These are phyloP conservation scores for Enteromius treurensis DNA, from an alignment of 2,797 vertebrate genomes.

Conservation along the genomic window DNA sequence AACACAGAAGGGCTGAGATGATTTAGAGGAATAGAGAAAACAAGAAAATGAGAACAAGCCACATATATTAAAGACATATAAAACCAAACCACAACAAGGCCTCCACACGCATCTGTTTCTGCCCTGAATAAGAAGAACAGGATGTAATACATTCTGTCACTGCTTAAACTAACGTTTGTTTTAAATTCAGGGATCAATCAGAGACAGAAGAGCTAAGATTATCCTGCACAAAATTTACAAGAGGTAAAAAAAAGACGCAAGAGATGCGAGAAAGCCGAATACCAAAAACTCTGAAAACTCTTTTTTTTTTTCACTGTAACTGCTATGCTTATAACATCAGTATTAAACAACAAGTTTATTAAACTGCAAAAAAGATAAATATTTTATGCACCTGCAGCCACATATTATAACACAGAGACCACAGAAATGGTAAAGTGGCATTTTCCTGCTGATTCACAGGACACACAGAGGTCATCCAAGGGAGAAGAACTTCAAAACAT, in stretches of 20 bases:
- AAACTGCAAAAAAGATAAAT: neutral
- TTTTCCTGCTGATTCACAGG: conserved; percentile 13
- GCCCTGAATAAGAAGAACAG: neutral
- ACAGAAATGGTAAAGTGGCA: neutral
- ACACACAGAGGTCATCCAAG: conserved; percentile 15
- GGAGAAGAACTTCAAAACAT: conserved; percentile 13
- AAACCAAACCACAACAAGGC: conserved; percentile 6
- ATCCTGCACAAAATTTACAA: neutral
- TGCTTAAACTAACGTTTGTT: neutral
- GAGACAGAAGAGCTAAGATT: neutral
- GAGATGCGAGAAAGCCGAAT: neutral
- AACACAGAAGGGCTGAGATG: neutral
- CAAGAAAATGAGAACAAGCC: neutral
- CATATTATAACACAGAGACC: neutral
- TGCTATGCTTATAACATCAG: neutral
- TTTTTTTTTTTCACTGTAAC: neutral
- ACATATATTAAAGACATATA: neutral
- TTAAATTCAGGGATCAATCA: conserved; percentile 16
- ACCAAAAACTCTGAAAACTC: neutral
- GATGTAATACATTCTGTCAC: neutral
- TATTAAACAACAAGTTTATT: neutral
- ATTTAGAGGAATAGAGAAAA: neutral
- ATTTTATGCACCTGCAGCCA: neutral
- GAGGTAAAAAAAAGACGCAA: neutral
- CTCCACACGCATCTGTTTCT: neutral